Percentiles rank a stretch among this genome's conserved stretches.
Evolutionary conservation across 2,113 vertebrate species (phyloP).

Genomic region (Dromas ardeola): DNA sequence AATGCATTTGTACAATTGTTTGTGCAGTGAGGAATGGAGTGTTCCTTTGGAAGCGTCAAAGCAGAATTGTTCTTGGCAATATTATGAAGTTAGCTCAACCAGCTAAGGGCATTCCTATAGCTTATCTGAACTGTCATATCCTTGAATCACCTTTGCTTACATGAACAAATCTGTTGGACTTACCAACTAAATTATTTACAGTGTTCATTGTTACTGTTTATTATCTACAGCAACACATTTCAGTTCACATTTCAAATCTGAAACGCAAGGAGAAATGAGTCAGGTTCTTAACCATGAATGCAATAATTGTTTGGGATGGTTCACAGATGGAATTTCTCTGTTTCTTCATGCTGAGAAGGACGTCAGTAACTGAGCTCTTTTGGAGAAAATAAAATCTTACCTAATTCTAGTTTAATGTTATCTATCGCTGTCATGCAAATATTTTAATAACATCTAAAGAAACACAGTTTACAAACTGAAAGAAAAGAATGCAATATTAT

Average conservation of each 20-base stretch:
- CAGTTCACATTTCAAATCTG: neutral
- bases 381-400: neutral
- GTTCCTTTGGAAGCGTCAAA: neutral
- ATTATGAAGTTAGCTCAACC: neutral
- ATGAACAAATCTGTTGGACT: neutral
- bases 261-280: conserved; percentile 2
- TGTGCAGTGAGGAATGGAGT: neutral
- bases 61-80: neutral
- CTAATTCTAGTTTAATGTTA: neutral
- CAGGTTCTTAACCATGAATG: neutral
- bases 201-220: neutral
- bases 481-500: neutral
- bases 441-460: neutral
- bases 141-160: neutral
- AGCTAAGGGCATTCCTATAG: neutral
- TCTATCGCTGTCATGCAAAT: neutral
- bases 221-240: conserved; percentile 17
- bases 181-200: neutral
- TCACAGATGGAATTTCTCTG: neutral
- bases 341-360: neutral
- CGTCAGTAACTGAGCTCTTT: neutral
- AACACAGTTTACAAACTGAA: neutral
- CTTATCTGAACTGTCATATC: neutral
- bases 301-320: neutral
- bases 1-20: neutral